Conservation (phyloP, 2,888 invertebrate genomes). For the Acrocera orbiculus region DNA sequence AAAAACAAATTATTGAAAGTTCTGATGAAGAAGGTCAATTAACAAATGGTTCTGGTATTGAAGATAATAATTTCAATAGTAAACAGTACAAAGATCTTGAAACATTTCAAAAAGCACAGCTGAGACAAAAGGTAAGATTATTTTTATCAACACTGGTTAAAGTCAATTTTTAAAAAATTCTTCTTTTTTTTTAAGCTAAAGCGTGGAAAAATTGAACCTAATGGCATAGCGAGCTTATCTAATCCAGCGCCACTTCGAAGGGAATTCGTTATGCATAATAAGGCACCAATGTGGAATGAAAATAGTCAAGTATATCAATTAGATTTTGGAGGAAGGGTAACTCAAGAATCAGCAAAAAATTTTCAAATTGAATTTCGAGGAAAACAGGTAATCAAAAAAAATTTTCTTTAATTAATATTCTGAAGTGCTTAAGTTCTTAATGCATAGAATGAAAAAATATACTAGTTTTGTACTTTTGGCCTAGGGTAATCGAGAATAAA, state of each 20-base stretch:
- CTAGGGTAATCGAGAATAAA: too few species aligned
- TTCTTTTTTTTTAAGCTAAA: constrained; percentile 41
- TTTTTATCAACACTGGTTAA: too few species aligned
- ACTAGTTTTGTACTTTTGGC: too few species aligned
- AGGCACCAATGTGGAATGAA: constrained; percentile 97
- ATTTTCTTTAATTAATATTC: too few species aligned
- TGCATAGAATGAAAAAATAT: too few species aligned
- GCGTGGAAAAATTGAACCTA: constrained; percentile 44
- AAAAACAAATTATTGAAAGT: constrained; percentile 60
- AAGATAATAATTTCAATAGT: constrained; percentile 40
- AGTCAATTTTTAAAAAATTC: background rate
- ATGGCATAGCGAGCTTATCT: constrained; percentile 28
- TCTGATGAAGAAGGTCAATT: constrained; percentile 59
- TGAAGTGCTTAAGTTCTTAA: too few species aligned
- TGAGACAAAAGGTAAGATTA: constrained; percentile 62
- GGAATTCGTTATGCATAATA: constrained; percentile 93
- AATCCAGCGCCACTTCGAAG: constrained; percentile 39
- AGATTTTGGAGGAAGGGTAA: constrained; percentile 97
- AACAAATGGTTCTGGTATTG: constrained; percentile 37
- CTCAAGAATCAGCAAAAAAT: constrained; percentile 98
- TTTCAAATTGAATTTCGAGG: constrained; percentile 96
- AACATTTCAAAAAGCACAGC: constrained; percentile 80
- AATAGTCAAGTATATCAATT: constrained; percentile 97
- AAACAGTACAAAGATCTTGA: constrained; percentile 72
- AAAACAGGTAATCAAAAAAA: constrained; percentile 56